These are phyloP conservation scores for Apodemia duryi DNA, from an alignment of 2,888 invertebrate genomes.

Conservation along the genomic window DNA sequence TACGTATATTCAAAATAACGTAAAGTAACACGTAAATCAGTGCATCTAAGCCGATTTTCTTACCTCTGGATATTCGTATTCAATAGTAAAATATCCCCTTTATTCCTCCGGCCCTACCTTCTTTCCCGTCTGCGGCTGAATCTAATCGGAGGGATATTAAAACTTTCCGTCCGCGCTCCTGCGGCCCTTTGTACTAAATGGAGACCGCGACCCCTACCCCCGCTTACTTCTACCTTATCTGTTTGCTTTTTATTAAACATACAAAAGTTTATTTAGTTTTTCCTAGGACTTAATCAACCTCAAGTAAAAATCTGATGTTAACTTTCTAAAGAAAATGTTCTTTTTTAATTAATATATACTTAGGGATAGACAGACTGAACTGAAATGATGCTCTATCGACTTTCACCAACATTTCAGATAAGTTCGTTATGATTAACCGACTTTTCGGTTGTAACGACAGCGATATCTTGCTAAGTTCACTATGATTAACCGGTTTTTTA, in stretches of 20 bases:
- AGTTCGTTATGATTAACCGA: no score
- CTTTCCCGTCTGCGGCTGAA: constrained; percentile 60
- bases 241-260: constrained; percentile 48
- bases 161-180: constrained; percentile 65
- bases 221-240: constrained; percentile 38
- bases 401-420: no score
- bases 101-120: constrained; percentile 48
- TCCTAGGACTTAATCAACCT: constrained; percentile 16
- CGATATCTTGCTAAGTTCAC: no score
- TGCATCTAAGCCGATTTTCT: constrained; percentile 45
- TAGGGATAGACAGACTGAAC: no score
- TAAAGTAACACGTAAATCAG: constrained; percentile 34
- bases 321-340: neutral
- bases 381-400: no score
- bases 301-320: neutral
- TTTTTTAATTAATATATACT: no score
- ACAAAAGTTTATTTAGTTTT: constrained; percentile 47
- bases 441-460: no score
- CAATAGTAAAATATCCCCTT: constrained; percentile 57
- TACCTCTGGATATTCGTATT: constrained; percentile 61
- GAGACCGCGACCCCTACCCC: constrained; percentile 43
- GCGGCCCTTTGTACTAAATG: constrained; percentile 54
- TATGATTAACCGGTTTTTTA: no score
- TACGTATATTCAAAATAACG: constrained; percentile 22
- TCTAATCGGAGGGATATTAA: constrained; percentile 77